phyloP scores from a whole-genome alignment of 2,888 invertebrate genomes.

The Disparrhopalites patrizii region DNA sequence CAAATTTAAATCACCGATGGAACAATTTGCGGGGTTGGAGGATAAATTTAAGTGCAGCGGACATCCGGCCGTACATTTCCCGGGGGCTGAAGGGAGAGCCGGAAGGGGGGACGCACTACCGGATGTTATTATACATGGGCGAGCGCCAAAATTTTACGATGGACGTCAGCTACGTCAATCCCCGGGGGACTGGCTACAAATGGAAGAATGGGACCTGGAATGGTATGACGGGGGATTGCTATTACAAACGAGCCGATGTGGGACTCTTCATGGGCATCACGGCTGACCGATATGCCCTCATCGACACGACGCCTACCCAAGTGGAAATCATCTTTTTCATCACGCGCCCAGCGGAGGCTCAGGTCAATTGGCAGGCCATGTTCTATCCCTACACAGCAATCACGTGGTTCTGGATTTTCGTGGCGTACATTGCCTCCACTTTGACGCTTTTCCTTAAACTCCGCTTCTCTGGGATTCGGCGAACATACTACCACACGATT shows the following conservation, averaged over 20 bases:
- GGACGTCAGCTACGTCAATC: not conserved
- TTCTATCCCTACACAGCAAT: constrained; percentile 6
- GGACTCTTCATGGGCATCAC: not conserved
- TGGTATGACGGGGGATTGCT: constrained; percentile 4
- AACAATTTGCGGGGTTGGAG: not conserved
- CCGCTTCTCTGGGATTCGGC: not conserved
- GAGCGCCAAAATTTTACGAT: constrained; percentile 1
- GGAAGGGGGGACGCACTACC: constrained; percentile 3
- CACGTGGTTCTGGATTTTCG: not conserved
- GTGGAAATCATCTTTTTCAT: not conserved
- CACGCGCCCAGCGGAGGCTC: not conserved
- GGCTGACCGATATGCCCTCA: not conserved
- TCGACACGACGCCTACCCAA: constrained; percentile 3
- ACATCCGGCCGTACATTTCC: not conserved
- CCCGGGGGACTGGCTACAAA: not conserved
- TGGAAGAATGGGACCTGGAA: constrained; percentile 1
- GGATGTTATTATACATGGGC: not conserved
- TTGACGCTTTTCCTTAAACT: not conserved
- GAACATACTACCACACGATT: not conserved
- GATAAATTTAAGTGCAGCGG: not conserved
- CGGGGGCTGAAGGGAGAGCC: not conserved
- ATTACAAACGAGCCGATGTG: not conserved
- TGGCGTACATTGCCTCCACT: not conserved
- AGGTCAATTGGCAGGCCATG: constrained; percentile 11
- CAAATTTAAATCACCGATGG: too few relatives aligned